Base-by-base conservation (phyloP, 2,888 invertebrate genomes). In the Rhamphomyia laevipes region DNA sequence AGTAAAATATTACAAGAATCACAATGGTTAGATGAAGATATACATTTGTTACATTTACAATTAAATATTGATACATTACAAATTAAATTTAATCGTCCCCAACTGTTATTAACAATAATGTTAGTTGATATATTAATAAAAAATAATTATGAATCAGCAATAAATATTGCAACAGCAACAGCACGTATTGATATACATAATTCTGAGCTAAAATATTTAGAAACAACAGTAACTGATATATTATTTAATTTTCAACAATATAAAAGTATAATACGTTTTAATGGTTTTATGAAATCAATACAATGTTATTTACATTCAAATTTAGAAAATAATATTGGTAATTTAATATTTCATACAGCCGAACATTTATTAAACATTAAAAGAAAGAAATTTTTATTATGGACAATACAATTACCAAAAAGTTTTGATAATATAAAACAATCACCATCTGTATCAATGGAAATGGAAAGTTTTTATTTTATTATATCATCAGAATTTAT, bases 371-470 rank as follows among this genome's bases (percentile, higher is more conserved):
- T 27, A 27, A 27, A 27, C 9, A 9, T 9, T 2, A 27, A 27
- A 27, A 27, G 23, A 9, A 27, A 27, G 9, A 27, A 27, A 27
- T 27, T 27, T 7, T 27, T 27, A 27, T 27, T 9, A 27, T 27
- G 23, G 23, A 27, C 23, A 27, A 27, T 27, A 27, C 40, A 40
- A 40, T 17, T 40, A 13, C 18, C 40, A 12, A 40, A 18, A 12
- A 40, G 11, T 5, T 13, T 30, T 4, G 30, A 44, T n/a, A 30
- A 35, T 10, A 31, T 50, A 30, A 41, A 48, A 31, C 73, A 75
- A 61, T 71, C 75, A 5, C 66, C 76, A 0, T 63, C 77, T 38
- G 46, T 76, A n/a, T 65, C 73, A 2, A 72, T 76, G 53, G 71
- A 72, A 59, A 53, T 76, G 10, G 68, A 73, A 52, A 73, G 76